phyloP scores from a whole-genome alignment of 2,797 vertebrate genomes.

The Chaetodon trifasciatus region DNA sequence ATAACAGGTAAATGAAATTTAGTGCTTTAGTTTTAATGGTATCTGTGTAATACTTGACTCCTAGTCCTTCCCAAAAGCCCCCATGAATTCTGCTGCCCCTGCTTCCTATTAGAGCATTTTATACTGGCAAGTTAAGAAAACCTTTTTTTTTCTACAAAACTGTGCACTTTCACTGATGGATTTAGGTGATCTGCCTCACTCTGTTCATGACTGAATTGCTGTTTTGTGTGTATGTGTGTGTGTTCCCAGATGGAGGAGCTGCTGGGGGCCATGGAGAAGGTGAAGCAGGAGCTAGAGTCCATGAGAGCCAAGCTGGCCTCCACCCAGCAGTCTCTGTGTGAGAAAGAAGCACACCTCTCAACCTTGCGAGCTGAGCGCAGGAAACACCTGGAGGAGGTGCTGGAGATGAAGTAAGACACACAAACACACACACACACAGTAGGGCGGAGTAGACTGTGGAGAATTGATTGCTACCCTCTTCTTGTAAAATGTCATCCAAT shows the following conservation, averaged over 20 bases:
- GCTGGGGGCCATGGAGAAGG: conserved; percentile 98
- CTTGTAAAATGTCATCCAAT: conserved; percentile 75
- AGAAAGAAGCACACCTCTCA: conserved; percentile 97
- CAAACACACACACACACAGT: neutral
- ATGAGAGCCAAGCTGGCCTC: conserved; percentile 98
- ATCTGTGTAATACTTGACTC: conserved; percentile 31
- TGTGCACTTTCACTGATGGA: neutral
- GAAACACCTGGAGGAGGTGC: conserved; percentile 98
- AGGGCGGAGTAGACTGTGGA: conserved; percentile 38
- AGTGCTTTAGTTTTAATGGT: conserved; percentile 31
- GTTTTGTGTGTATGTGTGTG: conserved; percentile 27
- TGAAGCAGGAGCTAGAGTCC: conserved; percentile 97
- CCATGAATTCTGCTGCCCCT: conserved; percentile 33
- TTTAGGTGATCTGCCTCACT: conserved; percentile 21
- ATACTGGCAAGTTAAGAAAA: conserved; percentile 12
- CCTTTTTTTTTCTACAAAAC: neutral
- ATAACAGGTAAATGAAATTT: conserved; percentile 69
- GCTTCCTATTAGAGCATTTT: conserved; percentile 30
- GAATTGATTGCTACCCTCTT: conserved; percentile 70
- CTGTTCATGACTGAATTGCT: conserved; percentile 18
- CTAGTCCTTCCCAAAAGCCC: conserved; percentile 18
- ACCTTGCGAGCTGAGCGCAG: conserved; percentile 96
- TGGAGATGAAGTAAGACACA: conserved; percentile 97
- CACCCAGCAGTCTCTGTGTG: conserved; percentile 97
- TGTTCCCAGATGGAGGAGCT: conserved; percentile 94